A percentile compares a stretch with the other conserved stretches of the same genome.
phyloP scores from a whole-genome alignment of 2,888 invertebrate species.

The Tachina lurida region DNA sequence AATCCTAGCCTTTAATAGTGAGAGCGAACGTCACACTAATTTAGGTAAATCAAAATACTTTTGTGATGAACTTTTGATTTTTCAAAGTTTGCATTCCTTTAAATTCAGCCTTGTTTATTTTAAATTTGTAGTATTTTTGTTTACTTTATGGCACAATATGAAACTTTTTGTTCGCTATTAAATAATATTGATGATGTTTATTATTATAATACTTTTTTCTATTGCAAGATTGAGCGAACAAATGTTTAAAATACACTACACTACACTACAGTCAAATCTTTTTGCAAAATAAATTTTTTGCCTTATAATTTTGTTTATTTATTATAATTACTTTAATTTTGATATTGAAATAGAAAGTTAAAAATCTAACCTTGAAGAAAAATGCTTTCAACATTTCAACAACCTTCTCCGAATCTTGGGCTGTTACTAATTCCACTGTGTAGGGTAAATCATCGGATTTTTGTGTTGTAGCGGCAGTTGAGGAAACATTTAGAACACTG shows the following conservation, averaged over 20 bases:
- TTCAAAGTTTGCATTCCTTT: conserved; percentile 13
- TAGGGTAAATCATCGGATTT: conserved; percentile 76
- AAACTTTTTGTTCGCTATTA: conserved; percentile 28
- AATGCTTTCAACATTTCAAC: conserved; percentile 85
- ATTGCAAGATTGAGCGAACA: conserved; percentile 13
- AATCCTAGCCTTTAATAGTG: too few species aligned
- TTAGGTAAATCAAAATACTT: background rate
- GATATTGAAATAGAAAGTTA: background rate
- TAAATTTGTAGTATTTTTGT: conserved; percentile 29
- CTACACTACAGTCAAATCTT: background rate
- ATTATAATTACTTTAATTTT: too few species aligned
- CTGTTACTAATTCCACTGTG: conserved; percentile 82
- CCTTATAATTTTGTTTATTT: background rate
- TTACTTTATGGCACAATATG: conserved; percentile 43
- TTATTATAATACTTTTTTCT: background rate
- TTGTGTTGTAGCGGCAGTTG: conserved; percentile 34
- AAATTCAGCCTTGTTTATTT: background rate
- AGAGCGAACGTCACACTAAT: too few species aligned
- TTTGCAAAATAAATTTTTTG: background rate
- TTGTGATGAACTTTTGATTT: background rate
- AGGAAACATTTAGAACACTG: conserved; percentile 78
- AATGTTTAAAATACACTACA: conserved; percentile 18
- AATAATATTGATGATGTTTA: conserved; percentile 25
- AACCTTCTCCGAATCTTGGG: conserved; percentile 84
- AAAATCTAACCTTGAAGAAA: conserved; percentile 84